Evolutionary conservation across 1,140 invertebrate genomes (phyloP), one percentile per base, ranked within the genome.

Genomic region (Ganaspis sp.): DNA sequence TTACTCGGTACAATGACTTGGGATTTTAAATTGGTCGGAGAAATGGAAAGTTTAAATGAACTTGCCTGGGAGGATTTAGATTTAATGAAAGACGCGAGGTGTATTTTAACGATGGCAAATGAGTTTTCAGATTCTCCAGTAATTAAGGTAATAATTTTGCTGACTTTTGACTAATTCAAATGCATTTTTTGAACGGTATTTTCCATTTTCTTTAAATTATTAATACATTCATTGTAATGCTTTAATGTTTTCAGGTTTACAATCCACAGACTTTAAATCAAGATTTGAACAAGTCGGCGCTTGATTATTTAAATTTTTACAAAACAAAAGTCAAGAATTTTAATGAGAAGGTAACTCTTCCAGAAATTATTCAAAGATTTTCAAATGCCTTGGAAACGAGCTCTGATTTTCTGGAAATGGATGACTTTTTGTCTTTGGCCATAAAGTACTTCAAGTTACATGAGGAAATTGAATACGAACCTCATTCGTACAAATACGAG

Each of bases 41-140:
- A 73, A 45, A 70, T 82, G n/a, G 87, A 88, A 76, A 85, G 89
- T 69, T 75, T 90, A 9, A 90, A 90, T 42, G 86, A 89, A 76
- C 81, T 83, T 6, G 87, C 84, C 6, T 90, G 89, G 88, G 86
- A 88, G 54, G 88, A 89, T 78, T 77, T 90, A 12, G 87, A 89
- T 71, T 81, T 89, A n/a, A 78, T 79, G 9, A 78, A 86, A 8
- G 89, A 90, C 75, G 84, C 87, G 11, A 83, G 83, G 72, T 77
- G 85, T 3, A 84, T 90, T n/a, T 91, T 91, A 71, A 80, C 84
- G 0, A 86, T 91, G 84, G 78, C 82, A 19, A 90, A 88, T 73
- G 88, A 90, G 69, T 87, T 86, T 79, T 75, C 79, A 11, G 80
- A 82, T 72, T 86, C 88, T 5, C 89, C 90, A 49, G 71, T 77